Evolutionary conservation across 2,888 invertebrate genomes (phyloP), one percentile per base, ranked within the genome.

Genomic region (Apodemia zela): DNA sequence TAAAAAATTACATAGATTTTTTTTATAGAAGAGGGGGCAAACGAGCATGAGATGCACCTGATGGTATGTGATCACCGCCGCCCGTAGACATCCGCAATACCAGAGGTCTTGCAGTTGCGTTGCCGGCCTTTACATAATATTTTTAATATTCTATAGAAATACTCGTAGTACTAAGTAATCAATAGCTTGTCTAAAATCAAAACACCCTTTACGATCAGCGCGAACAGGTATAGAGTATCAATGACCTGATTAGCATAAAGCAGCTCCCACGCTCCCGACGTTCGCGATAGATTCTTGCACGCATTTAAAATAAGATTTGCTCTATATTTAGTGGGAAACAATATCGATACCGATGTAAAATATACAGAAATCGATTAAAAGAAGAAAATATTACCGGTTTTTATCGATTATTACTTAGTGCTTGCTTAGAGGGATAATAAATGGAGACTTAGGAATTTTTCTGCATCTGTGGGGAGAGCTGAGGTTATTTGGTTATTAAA

Each of bases 221-320:
- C 76, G 84, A 83, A 89, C 88, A 84, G 83, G 88, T 84, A 81
- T 74, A 67, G 89, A 83, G 84, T 88, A 89, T 88, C 90, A 91
- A 90, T 82, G 91, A 90, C 91, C 90, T 90, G 84, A 74, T 90
- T 90, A 84, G 79, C 90, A 90, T 90, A 90, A 84, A 73, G 71
- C 69, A 80, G 89, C 84, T 90, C 90, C 85, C 90, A 90, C 90
- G 90, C 76, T 83, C 81, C 79, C 73, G 70, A 73, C 73, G 66
- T 80, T 83, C 78, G 81, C 87, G 84, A 90, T 89, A 90, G 90
- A 90, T 90, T 90, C 90, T 89, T 90, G 87, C 89, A 89, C 89
- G 90, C 85, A 85, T 81, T 77, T 69, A 68, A 81, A 78, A 80
- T 84, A 84, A 85, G 88, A 88, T 89, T 87, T 90, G 90, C 90